phyloP scores from a whole-genome alignment of 2,888 invertebrate species.

The Cancer borealis region DNA sequence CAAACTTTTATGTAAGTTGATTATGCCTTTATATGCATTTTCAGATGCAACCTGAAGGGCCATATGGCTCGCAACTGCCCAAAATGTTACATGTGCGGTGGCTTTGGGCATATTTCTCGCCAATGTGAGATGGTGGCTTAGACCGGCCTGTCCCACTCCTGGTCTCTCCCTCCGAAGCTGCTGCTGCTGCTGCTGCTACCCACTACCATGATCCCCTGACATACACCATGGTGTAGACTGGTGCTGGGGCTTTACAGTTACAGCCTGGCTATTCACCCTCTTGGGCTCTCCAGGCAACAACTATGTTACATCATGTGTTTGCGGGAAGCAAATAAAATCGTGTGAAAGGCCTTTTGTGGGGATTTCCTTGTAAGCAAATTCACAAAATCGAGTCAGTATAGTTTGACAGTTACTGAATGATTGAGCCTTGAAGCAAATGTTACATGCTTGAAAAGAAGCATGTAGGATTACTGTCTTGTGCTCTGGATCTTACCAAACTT shows the following conservation, averaged over 20 bases:
- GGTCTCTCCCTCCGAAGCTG: conserved; percentile 75
- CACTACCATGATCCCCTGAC: conserved; percentile 54
- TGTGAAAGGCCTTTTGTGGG: conserved; percentile 57
- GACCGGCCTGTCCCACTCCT: conserved; percentile 68
- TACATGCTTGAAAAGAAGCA: conserved; percentile 51
- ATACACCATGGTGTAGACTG: conserved; percentile 55
- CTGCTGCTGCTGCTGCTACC: conserved; percentile 60
- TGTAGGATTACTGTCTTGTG: conserved; percentile 50
- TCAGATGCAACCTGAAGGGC: conserved; percentile 80
- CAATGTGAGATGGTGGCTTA: conserved; percentile 78
- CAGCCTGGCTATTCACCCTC: conserved; percentile 62
- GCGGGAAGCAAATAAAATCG: conserved; percentile 64
- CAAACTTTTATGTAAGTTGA: conserved; percentile 55
- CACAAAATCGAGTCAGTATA: conserved; percentile 43
- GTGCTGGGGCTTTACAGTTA: conserved; percentile 60
- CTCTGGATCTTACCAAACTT: conserved; percentile 60
- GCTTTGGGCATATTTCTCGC: conserved; percentile 81
- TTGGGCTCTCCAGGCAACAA: conserved; percentile 62
- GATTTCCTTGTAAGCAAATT: conserved; percentile 47
- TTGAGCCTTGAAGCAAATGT: conserved; percentile 53
- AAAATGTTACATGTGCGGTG: conserved; percentile 81
- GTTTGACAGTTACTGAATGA: conserved; percentile 31
- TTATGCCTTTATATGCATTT: conserved; percentile 65
- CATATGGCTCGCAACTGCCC: conserved; percentile 81
- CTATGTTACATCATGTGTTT: conserved; percentile 59